Conservation (phyloP, 2,888 invertebrate genomes). For the Aromia moschata region DNA sequence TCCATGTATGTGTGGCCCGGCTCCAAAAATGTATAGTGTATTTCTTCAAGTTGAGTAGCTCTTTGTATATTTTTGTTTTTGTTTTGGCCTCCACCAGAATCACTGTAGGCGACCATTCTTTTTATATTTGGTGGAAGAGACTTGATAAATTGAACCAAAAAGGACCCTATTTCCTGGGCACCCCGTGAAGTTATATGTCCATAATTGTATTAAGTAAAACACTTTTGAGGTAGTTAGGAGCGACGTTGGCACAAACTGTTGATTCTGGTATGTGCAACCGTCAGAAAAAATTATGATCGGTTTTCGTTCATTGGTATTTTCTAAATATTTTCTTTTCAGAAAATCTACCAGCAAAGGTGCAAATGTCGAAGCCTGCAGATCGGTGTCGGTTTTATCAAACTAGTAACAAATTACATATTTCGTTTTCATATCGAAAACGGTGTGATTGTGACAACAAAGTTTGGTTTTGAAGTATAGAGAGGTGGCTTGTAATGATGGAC, state of each 20-base stretch:
- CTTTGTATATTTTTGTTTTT: conserved; percentile 42
- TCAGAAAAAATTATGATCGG: background rate
- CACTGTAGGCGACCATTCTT: conserved; percentile 37
- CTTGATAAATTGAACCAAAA: conserved; percentile 29
- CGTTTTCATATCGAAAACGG: background rate
- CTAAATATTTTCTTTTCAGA: background rate
- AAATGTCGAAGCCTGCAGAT: background rate
- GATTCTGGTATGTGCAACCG: conserved; percentile 8
- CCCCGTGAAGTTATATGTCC: conserved; percentile 43
- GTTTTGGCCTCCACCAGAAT: conserved; percentile 43
- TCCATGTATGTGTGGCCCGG: conserved; percentile 39
- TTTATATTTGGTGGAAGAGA: conserved; percentile 28
- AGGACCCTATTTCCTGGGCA: conserved; percentile 41
- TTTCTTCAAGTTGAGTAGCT: conserved; percentile 30
- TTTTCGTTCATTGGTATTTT: background rate
- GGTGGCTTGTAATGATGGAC: background rate
- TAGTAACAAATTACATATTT: background rate
- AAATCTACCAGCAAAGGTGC: background rate
- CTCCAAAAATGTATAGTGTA: conserved; percentile 38
- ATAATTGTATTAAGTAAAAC: conserved; percentile 39
- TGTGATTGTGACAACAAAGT: background rate
- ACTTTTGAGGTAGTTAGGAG: conserved; percentile 35
- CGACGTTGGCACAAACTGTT: conserved; percentile 41
- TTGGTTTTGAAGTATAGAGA: background rate
- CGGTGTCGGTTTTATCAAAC: background rate